These are phyloP conservation scores for Knipowitschia caucasica DNA, from an alignment of 2,797 vertebrate genomes.

Conservation along the genomic window DNA sequence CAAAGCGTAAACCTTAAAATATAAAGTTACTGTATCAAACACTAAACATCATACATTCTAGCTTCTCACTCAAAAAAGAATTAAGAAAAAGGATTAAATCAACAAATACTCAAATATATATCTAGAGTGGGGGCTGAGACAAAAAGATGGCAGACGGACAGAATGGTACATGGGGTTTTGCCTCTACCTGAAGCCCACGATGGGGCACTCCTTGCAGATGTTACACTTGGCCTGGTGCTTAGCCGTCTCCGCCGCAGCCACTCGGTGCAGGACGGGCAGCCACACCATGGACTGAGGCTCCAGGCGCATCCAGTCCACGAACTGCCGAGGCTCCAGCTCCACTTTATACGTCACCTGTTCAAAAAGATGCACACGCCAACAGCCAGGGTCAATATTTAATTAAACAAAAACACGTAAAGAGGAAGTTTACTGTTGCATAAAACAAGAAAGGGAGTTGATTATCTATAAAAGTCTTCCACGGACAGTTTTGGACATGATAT, in stretches of 20 bases:
- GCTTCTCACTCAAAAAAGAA: not conserved
- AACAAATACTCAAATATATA: not conserved
- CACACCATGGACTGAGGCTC: slow-evolving; percentile 98
- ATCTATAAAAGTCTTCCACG: slow-evolving; percentile 2
- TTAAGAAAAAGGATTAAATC: not conserved
- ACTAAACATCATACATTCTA: not conserved
- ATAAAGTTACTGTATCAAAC: not conserved
- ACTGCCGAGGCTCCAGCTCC: slow-evolving; percentile 89
- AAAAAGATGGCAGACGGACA: not conserved
- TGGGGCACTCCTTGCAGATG: slow-evolving; percentile 97
- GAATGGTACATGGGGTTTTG: no score
- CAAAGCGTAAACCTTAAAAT: no score
- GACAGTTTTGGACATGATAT: slow-evolving; percentile 8
- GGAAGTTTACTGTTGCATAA: slow-evolving; percentile 25
- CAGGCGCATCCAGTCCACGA: slow-evolving; percentile 94
- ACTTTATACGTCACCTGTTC: slow-evolving; percentile 89
- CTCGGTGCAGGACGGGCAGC: slow-evolving; percentile 94
- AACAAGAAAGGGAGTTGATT: slow-evolving; percentile 22
- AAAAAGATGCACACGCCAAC: not conserved
- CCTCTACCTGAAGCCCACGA: slow-evolving; percentile 96
- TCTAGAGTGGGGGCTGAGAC: not conserved
- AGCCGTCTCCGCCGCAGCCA: slow-evolving; percentile 93
- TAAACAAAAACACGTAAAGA: slow-evolving; percentile 21
- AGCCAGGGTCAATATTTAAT: slow-evolving; percentile 9
- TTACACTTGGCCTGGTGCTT: slow-evolving; percentile 99